Conservation (phyloP, 2,113 vertebrate species). For the Onychorhynchus coronatus region DNA sequence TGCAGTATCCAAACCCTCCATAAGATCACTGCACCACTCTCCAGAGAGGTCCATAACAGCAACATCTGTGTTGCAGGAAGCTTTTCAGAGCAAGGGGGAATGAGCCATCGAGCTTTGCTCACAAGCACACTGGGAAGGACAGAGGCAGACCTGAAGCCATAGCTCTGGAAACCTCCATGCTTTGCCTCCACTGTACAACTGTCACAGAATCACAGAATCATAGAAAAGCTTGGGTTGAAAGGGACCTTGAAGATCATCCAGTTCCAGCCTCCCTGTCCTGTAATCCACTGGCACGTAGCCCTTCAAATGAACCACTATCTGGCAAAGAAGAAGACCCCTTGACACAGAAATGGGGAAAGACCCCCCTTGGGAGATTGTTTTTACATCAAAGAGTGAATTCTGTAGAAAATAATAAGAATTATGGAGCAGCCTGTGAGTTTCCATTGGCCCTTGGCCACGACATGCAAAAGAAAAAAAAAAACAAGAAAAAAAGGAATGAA, state of each 20-base stretch:
- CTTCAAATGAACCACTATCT: background rate
- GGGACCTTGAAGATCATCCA: background rate
- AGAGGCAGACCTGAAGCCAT: background rate
- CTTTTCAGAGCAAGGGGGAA: background rate
- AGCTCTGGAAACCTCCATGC: background rate
- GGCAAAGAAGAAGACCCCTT: background rate
- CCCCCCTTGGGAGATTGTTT: background rate
- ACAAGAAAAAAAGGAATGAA: background rate
- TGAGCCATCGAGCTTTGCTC: background rate
- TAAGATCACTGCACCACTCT: background rate
- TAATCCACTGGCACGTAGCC: background rate
- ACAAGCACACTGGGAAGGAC: background rate
- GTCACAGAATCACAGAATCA: background rate
- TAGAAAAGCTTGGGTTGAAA: background rate
- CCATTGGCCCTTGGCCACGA: conserved; percentile 32
- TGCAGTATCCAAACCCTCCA: background rate
- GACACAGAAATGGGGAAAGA: background rate
- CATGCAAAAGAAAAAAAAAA: background rate
- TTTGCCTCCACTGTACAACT: background rate
- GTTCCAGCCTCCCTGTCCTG: background rate
- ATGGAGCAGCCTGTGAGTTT: conserved; percentile 13
- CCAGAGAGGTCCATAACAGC: background rate
- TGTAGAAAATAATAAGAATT: background rate
- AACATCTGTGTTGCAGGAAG: background rate
- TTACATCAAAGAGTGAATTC: background rate